Percentiles rank a stretch among this genome's conserved stretches.
phyloP scores from a whole-genome alignment of 2,113 vertebrate species.

The Microcebus tavaratra region DNA sequence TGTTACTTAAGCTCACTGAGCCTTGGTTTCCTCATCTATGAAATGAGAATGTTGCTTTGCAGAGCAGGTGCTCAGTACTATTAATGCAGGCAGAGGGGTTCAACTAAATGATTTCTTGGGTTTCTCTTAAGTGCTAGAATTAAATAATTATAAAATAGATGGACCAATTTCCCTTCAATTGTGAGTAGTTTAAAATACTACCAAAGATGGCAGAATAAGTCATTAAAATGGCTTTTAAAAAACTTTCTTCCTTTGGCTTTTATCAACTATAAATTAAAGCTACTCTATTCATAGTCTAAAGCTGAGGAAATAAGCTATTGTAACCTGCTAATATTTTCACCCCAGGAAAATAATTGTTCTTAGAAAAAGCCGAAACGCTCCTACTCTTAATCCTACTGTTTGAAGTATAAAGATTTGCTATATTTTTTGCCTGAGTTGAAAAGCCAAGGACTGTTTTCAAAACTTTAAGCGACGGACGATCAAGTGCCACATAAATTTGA shows the following conservation, averaged over 20 bases:
- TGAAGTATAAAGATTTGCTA: constrained; percentile 20
- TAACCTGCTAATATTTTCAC: constrained; percentile 53
- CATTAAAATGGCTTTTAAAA: constrained; percentile 16
- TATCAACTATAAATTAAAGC: constrained; percentile 41
- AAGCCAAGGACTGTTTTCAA: constrained; percentile 32
- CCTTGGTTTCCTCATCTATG: not conserved
- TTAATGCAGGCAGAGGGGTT: not conserved
- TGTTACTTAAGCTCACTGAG: not conserved
- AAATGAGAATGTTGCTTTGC: not conserved
- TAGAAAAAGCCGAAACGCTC: constrained; percentile 41
- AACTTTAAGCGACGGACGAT: constrained; percentile 8
- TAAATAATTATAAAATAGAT: constrained; percentile 19
- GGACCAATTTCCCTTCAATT: not conserved
- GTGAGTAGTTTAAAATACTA: not conserved
- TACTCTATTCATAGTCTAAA: constrained; percentile 29
- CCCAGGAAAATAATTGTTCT: constrained; percentile 54
- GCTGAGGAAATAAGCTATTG: constrained; percentile 35
- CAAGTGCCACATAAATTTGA: constrained; percentile 25
- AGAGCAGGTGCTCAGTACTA: not conserved
- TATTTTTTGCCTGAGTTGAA: constrained; percentile 23
- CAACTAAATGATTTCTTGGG: not conserved
- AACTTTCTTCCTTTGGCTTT: constrained; percentile 34
- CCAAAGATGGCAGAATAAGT: constrained; percentile 11
- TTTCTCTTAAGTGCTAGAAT: constrained; percentile 22
- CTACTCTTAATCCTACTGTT: constrained; percentile 25